phyloP scores from a whole-genome alignment of 1,140 invertebrate species.

The Polyergus mexicanus region DNA sequence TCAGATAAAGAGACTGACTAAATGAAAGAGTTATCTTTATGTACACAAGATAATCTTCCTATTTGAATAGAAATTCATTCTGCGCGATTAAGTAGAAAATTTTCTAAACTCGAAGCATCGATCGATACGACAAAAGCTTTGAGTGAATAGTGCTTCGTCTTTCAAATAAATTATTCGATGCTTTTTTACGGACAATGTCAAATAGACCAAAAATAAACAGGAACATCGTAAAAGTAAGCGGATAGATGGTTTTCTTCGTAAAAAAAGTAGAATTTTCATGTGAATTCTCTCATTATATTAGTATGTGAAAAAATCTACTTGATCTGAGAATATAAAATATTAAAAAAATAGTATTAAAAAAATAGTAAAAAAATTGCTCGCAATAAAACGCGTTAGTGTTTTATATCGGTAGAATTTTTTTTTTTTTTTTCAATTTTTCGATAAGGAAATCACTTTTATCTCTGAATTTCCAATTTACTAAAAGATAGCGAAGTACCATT shows the following conservation, averaged over 20 bases:
- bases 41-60: not conserved
- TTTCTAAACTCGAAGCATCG: not conserved
- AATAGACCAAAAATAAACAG: not conserved
- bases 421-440: not conserved
- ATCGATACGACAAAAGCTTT: slow-evolving; percentile 7
- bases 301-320: not conserved
- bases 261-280: not conserved
- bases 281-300: slow-evolving; percentile 4
- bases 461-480: slow-evolving; percentile 2
- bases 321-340: not conserved
- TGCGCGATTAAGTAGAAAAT: not conserved
- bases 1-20: slow-evolving; percentile 28
- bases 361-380: not conserved
- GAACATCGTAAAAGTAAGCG: not conserved
- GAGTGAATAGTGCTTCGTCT: not conserved
- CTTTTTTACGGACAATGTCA: not conserved
- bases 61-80: not conserved
- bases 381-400: not conserved
- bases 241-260: not conserved
- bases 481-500: slow-evolving; percentile 14
- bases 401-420: not conserved
- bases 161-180: slow-evolving; percentile 10
- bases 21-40: slow-evolving; percentile 2
- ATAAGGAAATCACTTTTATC: slow-evolving; percentile 6
- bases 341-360: too few species aligned